A percentile compares a stretch with the other conserved stretches of the same genome.
Evolutionary conservation across 2,888 invertebrate genomes (phyloP).

Genomic region (Cheilosia impressa): DNA sequence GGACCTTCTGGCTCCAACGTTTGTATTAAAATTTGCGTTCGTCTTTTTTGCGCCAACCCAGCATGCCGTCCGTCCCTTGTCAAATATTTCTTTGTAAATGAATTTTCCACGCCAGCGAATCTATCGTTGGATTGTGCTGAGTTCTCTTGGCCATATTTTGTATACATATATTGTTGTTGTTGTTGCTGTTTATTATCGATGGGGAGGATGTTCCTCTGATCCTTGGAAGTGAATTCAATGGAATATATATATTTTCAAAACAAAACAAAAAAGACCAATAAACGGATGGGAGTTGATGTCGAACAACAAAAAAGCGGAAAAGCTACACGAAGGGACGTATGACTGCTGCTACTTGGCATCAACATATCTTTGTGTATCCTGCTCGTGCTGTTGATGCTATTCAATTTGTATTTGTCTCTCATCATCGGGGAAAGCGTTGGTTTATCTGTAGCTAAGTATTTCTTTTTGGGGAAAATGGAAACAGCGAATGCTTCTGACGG

Average conservation of each 20-base stretch:
- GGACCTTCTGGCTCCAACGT: slow-evolving; percentile 21
- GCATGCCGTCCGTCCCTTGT: slow-evolving; percentile 13
- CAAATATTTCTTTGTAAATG: slow-evolving; percentile 38
- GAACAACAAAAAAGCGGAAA: no score
- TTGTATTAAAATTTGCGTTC: slow-evolving; percentile 41
- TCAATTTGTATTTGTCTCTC: slow-evolving; percentile 21
- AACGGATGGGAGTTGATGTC: no score
- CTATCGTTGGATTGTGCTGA: slow-evolving; percentile 22
- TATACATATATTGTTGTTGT: no score
- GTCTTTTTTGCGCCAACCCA: not conserved
- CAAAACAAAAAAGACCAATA: slow-evolving; percentile 1
- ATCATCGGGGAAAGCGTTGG: not conserved
- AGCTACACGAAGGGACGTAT: slow-evolving; percentile 10
- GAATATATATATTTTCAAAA: slow-evolving; percentile 1
- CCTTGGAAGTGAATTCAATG: slow-evolving; percentile 26
- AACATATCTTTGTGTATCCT: slow-evolving; percentile 6
- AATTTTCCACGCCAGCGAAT: slow-evolving; percentile 51
- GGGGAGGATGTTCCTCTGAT: slow-evolving; percentile 9
- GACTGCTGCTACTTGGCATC: slow-evolving; percentile 30
- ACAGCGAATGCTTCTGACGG: not conserved
- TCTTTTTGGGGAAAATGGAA: slow-evolving; percentile 11
- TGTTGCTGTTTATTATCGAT: not conserved
- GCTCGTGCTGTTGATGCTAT: slow-evolving; percentile 26
- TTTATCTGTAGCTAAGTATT: slow-evolving; percentile 24
- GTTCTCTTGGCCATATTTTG: slow-evolving; percentile 42